Base-by-base conservation (phyloP, 2,797 vertebrate species). In the Microcaecilia unicolor region DNA sequence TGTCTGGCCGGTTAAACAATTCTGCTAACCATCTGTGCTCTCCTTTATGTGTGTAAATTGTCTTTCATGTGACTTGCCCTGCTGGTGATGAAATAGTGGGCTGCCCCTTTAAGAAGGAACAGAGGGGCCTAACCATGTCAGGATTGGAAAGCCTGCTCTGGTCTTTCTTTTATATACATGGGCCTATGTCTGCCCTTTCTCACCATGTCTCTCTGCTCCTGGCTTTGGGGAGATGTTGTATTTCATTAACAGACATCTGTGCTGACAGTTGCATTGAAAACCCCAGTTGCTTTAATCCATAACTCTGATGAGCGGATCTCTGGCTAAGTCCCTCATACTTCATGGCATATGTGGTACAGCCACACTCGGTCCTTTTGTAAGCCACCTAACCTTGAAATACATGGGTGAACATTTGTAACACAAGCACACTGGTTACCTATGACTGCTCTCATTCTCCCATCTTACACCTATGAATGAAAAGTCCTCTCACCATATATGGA, bases 121-220 rank as follows among this genome's bases (percentile, higher is more conserved):
- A 47, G 19, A 25, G 14, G n/a, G 24, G 14, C 2, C 7, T 31
- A 36, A 28, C 35, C 28, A n/a, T 14, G 19, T 8, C 24, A 24
- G 25, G 26, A 23, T 3, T 3, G 30, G 28, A 20, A 18, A 57
- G 12, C 60, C 63, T 54, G 44, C 51, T 64, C 60, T 55, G 69
- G 51, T 56, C 51, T 64, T 49, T 43, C 25, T 3, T 7, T 2
- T 27, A 18, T 15, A 0, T 26, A 72, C 69, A 70, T 58, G 32
- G 57, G 28, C 45, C 51, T 60, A 53, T 72, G 66, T 70, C 51
- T 57, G 20, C 1, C 4, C 12, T 3, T 0, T 2, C 0, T 48
- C 33, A 35, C 28, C 5, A 19, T 34, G 40, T 15, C 13, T 20
- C 1, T 20, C n/a, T 31, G n/a, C 10, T 22, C 33, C 19, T 36